Evolutionary conservation across 2,888 invertebrate genomes (phyloP).

Genomic region (Drosophila ustulata): DNA sequence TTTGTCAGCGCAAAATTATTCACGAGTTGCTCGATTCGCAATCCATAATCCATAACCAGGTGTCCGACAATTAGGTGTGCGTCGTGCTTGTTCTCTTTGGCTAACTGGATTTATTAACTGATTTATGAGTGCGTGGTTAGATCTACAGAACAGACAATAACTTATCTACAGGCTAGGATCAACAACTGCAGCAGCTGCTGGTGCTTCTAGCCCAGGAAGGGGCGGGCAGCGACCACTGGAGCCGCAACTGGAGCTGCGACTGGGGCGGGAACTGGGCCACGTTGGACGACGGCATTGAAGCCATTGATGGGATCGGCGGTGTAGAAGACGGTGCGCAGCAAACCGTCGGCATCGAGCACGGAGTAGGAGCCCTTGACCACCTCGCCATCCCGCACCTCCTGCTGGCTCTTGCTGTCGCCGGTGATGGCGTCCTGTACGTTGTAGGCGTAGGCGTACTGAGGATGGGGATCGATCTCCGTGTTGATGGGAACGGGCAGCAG

Average conservation of each 20-base stretch:
- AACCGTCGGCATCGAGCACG: constrained; percentile 84
- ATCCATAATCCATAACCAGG: constrained; percentile 39
- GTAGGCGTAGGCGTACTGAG: constrained; percentile 83
- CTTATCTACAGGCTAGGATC: constrained; percentile 71
- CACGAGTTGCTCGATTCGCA: constrained; percentile 7
- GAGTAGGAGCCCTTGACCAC: constrained; percentile 85
- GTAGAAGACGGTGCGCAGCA: constrained; percentile 83
- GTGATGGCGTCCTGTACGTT: constrained; percentile 83
- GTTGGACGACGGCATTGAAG: constrained; percentile 86
- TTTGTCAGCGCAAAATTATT: constrained; percentile 25
- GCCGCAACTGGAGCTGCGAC: constrained; percentile 47
- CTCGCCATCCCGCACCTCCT: constrained; percentile 84
- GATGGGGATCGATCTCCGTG: constrained; percentile 79
- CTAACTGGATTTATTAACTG: constrained; percentile 61
- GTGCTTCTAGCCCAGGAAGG: constrained; percentile 55
- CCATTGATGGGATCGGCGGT: constrained; percentile 84
- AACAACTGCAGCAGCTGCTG: constrained; percentile 18
- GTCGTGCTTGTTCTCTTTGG: constrained; percentile 54
- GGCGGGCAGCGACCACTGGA: constrained; percentile 44
- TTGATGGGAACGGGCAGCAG: constrained; percentile 58
- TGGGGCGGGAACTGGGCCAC: constrained; percentile 85
- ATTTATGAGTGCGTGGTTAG: constrained; percentile 48
- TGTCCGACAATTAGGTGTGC: constrained; percentile 44
- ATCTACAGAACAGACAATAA: constrained; percentile 64
- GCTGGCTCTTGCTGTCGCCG: constrained; percentile 84